Base-by-base conservation (phyloP, 2,797 vertebrate species). In the Gymnothorax javanicus region DNA sequence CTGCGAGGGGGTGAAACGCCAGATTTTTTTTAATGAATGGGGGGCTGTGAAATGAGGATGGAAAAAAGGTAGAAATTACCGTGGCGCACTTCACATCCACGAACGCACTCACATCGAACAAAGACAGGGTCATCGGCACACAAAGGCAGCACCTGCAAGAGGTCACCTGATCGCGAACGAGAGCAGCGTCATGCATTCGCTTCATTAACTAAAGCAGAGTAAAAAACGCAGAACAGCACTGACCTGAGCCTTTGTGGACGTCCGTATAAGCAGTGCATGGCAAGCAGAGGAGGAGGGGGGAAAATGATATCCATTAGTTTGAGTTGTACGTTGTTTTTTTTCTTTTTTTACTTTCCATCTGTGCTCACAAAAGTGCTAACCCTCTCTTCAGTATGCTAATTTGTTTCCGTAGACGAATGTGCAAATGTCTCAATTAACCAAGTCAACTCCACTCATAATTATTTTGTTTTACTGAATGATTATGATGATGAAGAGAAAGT, bases 181-280 rank as follows among this genome's bases (percentile, higher is more conserved):
- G 23, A n/a, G 57, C 43, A 43, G 82, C 59, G 82, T 43, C 87
- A 88, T 88, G 87, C 81, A 67, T 86, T 83, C 43, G 67, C 85
- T 93, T 94, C 88, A 91, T 94, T 92, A 94, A 91, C 93, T 93
- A 90, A 89, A 94, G 92, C 92, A 94, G 85, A 93, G 91, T 88
- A 91, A 88, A 7, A 93, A 91, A 93, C 96, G 97, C 95, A 95
- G 92, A 97, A 97, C 97, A 95, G 96, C 96, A 99, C 98, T 98
- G 96, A 98, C 98, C 98, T 99, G 97, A 97, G 98, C 98, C 97
- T 99, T 98, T 96, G 97, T 94, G 96, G 98, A 97, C 95, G 97
- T 99, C 98, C 98, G 90, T 96, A 97, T 97, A 97, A 98, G 97
- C 97, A 97, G 96, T 96, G 96, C 96, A 95, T 96, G 97, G 97